Base-by-base conservation (phyloP, 2,888 invertebrate genomes). In the Lypha dubia region DNA sequence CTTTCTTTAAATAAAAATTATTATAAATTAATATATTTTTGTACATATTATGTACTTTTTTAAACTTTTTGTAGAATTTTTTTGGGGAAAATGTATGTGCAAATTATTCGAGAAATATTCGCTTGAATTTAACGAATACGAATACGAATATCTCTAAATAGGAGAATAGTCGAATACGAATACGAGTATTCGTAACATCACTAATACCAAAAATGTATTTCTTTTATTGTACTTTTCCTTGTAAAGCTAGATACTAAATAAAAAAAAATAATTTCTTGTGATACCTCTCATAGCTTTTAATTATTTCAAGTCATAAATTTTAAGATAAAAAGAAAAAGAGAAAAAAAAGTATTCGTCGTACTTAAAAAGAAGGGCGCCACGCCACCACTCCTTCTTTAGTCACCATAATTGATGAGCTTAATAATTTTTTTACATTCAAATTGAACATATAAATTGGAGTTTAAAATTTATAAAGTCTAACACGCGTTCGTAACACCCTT, bases 331-430 rank as follows among this genome's bases (percentile, higher is more conserved):
- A 49, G 20, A 51, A 8, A 17, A 24, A 53, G 4, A 1, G n/a
- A 46, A 0, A 3, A 6, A 32, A 75, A 53, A 20, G 28, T 51
- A 15, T 28, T 46, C 17, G 15, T 35, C 9, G 35, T 35, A 9
- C 1, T 58, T 67, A 9, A 56, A 60, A 35, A 24, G 35, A 4
- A 9, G 46, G 46, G 60, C 49, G 22, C 35, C 41, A 20, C 49
- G 22, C 35, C 41, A 20, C 51, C 24, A 70, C 82, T 58, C 49
- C 53, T 58, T 41, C 53, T 62, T 56, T 79, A 68, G 68, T 32
- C 24, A 49, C 38, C 24, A 49, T 74, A 79, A 83, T 83, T 79
- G 83, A 77, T 79, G 68, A 83, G 58, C 62, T 68, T 65, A 32
- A 73, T 46, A 20, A 58, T 73, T 73, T 9, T 13, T 11, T 11